Evolutionary conservation across 2,113 vertebrate genomes (phyloP), one percentile per base, ranked within the genome.

Genomic region (Romanogobio albipinnatus): DNA sequence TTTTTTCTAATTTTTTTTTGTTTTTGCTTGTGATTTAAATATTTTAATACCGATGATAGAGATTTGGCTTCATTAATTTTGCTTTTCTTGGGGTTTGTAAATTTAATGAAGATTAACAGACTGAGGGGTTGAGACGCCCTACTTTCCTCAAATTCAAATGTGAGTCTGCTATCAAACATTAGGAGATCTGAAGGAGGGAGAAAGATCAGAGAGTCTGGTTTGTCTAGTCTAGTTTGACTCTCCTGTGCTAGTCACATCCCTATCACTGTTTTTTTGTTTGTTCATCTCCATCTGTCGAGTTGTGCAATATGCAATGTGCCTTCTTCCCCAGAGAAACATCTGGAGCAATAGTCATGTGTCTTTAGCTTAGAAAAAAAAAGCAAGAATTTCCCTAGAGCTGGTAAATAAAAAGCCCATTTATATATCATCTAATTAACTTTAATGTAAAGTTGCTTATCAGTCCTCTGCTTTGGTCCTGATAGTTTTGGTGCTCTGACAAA

Each of bases 61-160:
- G 3, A 43, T 74, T 26, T 24, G 11, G 77, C 13, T 62, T 79
- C 14, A 79, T 61, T 29, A 14, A 14, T 26, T 62, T 77, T 29
- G 56, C 22, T 61, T 59, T 79, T 78, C n/a, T 4, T 9, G 4
- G 58, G 36, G 36, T 45, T 79, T 79, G 58, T 62, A 62, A 47
- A 4, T 80, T 80, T 80, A 80, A 80, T 80, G 77, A 47, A 80
- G 39, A 80, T 64, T 80, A 80, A 61, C 77, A 80, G 77, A 80
- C 77, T 47, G 58, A 61, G 43, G 77, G 77, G 43, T n/a, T 17
- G 71, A 80, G 77, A 47, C n/a, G 43, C 39, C 77, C 77, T 80
- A 4, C 77, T 80, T 47, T 47, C 45, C n/a, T 47, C 58, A 29
- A 8, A 47, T 11, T 45, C 39, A 80, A 64, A 47, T 80, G 14